phyloP scores from a whole-genome alignment of 2,888 invertebrate genomes.

The Linyphia triangularis region DNA sequence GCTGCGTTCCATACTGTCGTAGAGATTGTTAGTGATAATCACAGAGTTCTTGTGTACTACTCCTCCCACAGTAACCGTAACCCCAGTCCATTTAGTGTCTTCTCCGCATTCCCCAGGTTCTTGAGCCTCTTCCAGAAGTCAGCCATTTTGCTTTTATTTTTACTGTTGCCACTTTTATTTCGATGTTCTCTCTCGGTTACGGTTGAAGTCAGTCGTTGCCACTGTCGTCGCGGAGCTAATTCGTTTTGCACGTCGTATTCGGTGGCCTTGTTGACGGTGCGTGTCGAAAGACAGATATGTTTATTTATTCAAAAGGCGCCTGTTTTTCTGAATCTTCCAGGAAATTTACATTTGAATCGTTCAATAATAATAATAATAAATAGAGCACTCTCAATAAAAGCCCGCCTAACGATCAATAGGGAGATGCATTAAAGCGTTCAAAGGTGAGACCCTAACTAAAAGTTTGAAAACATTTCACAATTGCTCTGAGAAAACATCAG shows the following conservation, averaged over 20 bases:
- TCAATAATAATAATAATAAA: too few species aligned
- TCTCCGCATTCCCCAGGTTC: constrained; percentile 44
- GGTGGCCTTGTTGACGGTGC: constrained; percentile 28
- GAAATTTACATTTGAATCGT: too few species aligned
- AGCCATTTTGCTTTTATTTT: background rate
- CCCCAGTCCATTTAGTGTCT: constrained; percentile 31
- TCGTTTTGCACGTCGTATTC: background rate
- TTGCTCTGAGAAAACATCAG: too few species aligned
- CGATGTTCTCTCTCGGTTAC: background rate
- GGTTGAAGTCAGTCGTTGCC: background rate
- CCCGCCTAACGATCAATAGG: too few species aligned
- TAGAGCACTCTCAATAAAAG: too few species aligned
- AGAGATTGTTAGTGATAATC: constrained; percentile 62
- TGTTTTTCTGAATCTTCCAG: too few species aligned
- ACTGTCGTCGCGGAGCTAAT: constrained; percentile 25
- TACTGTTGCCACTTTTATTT: constrained; percentile 21
- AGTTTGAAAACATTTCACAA: too few species aligned
- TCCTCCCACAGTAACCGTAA: constrained; percentile 10
- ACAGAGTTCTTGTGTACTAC: constrained; percentile 19
- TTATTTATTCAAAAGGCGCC: too few species aligned
- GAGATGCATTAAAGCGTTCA: too few species aligned
- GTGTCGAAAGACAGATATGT: background rate
- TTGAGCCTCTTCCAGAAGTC: constrained; percentile 49
- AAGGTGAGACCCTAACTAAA: too few species aligned
- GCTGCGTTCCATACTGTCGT: constrained; percentile 52